Evolutionary conservation across 1,140 invertebrate genomes (phyloP), one percentile per base, ranked within the genome.

Genomic region (Seison nebaliae): DNA sequence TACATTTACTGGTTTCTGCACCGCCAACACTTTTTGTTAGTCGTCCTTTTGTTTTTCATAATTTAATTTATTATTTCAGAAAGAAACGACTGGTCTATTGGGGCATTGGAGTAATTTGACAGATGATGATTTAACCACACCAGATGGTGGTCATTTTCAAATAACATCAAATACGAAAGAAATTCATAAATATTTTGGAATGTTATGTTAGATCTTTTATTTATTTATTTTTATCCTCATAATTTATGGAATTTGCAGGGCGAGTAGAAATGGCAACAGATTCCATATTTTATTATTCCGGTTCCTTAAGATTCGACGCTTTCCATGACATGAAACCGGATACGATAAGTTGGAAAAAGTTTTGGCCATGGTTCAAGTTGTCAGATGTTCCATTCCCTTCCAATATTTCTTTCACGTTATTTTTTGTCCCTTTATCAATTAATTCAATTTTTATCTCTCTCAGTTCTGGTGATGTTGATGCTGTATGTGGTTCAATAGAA

Each of bases 51-150:
- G 22, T 32, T 19, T n/a, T n/a, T 9, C 9, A 14, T n/a, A 26
- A 26, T n/a, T n/a, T 9, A 26, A 14, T n/a, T 26, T n/a, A 17
- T 39, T 39, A 12, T 23, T 4, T 12, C 15, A 39, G 37, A 32
- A 39, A 32, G 37, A 39, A 19, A 39, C 37, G 8, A 30, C 31
- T 32, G 37, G 37, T 23, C 21, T 39, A 6, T 23, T 39, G 12
- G 37, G 37, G 14, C 33, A 39, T 28, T 39, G 37, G 37, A 39
- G 33, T 18, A 39, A 39, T 31, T 19, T 32, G 12, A 39, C 37
- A 16, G 21, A 19, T 7, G 37, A 39, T 12, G 37, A 39, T 8
- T 39, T 39, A 32, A 21, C 28, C 7, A 31, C 22, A 15, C 37
- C 37, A 12, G 29, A 32, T 22, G 37, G 37, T 19, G 22, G 18